Conservation (phyloP, 2,797 vertebrate species). For the Oreochromis grahami region DNA sequence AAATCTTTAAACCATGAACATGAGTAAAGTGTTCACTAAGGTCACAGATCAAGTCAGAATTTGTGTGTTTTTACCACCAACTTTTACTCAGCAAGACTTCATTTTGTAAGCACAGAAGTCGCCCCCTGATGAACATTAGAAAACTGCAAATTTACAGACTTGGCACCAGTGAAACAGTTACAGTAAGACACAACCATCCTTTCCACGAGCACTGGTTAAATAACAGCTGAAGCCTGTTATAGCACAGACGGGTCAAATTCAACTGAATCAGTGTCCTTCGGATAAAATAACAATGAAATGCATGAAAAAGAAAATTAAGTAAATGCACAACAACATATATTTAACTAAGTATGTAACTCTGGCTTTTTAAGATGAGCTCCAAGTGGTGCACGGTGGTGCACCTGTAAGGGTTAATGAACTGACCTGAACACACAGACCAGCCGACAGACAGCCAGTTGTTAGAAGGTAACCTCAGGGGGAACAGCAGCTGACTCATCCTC, state of each 20-base stretch:
- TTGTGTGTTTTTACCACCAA: background rate
- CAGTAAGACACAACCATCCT: accelerated
- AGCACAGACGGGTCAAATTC: background rate
- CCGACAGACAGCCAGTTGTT: background rate
- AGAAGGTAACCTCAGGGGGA: background rate
- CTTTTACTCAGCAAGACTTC: background rate
- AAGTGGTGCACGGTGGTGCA: background rate
- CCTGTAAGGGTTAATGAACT: background rate
- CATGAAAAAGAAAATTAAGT: accelerated
- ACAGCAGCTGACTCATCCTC: conserved; percentile 5
- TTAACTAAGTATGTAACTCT: accelerated
- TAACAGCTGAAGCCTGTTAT: accelerated
- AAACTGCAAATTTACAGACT: background rate
- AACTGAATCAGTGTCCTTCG: background rate
- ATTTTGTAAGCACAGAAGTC: accelerated
- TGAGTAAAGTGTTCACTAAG: background rate
- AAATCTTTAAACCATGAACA: background rate
- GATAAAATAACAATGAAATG: background rate
- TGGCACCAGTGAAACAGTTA: accelerated
- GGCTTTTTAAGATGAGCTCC: background rate
- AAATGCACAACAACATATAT: too few species aligned
- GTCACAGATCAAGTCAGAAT: background rate
- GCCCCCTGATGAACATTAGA: background rate
- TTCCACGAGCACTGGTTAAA: accelerated
- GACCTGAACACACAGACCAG: background rate